Percentiles rank a stretch among this genome's conserved stretches.
Conservation (phyloP, 2,113 vertebrate species). For the Delphinapterus leucas region DNA sequence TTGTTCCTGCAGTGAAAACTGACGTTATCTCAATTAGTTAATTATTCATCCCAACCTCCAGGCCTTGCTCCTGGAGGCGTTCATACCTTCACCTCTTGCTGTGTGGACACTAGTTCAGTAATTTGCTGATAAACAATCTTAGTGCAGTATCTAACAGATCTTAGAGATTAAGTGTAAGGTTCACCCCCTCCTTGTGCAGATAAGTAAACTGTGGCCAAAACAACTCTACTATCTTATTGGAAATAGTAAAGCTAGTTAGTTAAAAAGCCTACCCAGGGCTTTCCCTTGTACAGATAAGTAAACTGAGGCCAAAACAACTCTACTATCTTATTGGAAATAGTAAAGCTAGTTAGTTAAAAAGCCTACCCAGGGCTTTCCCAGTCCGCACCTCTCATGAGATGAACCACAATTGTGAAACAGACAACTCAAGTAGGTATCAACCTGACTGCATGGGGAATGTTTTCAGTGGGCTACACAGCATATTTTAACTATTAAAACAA, state of each 20-base stretch:
- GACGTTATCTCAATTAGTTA: background rate
- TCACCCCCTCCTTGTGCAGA: background rate
- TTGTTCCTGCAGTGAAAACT: background rate
- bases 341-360: background rate
- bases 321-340: background rate
- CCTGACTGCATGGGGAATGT: background rate
- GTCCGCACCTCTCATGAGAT: background rate
- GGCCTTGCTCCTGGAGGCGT: background rate
- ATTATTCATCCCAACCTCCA: slow-evolving; percentile 13
- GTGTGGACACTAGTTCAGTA: background rate
- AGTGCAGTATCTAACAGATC: background rate
- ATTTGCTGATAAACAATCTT: background rate
- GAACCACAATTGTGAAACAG: background rate
- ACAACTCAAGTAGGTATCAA: background rate
- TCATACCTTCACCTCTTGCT: background rate
- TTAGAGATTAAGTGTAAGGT: background rate
- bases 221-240: background rate
- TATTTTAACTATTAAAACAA: slow-evolving; percentile 10
- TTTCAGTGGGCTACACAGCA: background rate
- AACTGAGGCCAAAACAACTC: background rate
- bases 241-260: background rate
- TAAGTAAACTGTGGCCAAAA: background rate
- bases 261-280: background rate
- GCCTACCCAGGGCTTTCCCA: background rate
- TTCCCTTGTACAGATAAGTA: background rate